These are phyloP conservation scores for Crocodylus rhombifer DNA, from an alignment of 2,797 vertebrate genomes.

Conservation along the genomic window DNA sequence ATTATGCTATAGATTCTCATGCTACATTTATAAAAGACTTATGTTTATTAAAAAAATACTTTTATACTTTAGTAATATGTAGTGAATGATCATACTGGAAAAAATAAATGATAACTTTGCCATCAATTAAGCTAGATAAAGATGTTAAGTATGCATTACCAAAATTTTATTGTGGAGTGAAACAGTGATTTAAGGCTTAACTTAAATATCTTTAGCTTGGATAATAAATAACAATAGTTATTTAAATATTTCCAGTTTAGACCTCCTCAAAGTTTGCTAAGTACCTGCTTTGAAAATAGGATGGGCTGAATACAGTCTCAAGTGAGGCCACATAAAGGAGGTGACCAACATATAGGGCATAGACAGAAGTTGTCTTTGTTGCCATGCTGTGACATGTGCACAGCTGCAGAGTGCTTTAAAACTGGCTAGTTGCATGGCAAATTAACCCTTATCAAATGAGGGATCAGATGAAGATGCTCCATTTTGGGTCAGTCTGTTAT, in stretches of 20 bases:
- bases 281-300: background rate
- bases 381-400: too few relatives aligned
- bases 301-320: too few relatives aligned
- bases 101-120: background rate
- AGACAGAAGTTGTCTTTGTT: too few relatives aligned
- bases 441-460: too few relatives aligned
- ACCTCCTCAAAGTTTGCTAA: background rate
- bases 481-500: too few relatives aligned
- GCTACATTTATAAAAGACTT: background rate
- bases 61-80: background rate
- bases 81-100: background rate
- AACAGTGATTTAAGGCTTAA: background rate
- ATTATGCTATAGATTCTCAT: too few relatives aligned
- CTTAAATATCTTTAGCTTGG: background rate
- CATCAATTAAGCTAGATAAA: background rate
- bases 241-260: background rate
- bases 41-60: background rate
- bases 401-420: too few relatives aligned
- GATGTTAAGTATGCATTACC: background rate
- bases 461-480: too few relatives aligned
- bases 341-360: too few relatives aligned
- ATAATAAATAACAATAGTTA: background rate
- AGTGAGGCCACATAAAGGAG: too few relatives aligned
- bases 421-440: too few relatives aligned
- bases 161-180: background rate